Percentiles rank a stretch among this genome's conserved stretches.
Evolutionary conservation across 2,797 vertebrate species (phyloP).

Genomic region (Thalassophryne amazonica): DNA sequence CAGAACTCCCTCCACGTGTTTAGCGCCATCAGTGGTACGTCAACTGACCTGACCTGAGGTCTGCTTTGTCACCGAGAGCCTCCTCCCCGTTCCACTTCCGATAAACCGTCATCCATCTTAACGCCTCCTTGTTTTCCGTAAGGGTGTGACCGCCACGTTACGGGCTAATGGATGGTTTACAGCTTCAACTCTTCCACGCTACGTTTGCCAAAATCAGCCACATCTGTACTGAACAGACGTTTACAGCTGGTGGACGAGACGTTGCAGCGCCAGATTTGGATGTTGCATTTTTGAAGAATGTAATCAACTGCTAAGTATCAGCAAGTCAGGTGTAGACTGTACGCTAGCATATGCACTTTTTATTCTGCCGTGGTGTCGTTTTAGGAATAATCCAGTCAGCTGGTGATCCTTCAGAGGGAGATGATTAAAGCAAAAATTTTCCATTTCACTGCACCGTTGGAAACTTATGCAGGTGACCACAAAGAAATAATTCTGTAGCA

Average conservation of each 20-base stretch:
- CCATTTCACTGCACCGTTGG: background rate
- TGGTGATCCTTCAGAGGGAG: background rate
- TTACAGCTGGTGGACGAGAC: background rate
- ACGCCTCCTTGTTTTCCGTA: no score
- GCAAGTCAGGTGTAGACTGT: slow-evolving; percentile 30
- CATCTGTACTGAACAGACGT: background rate
- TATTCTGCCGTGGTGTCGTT: background rate
- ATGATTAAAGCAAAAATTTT: background rate
- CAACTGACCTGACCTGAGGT: slow-evolving; percentile 79
- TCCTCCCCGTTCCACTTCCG: no score
- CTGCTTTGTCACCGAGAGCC: background rate
- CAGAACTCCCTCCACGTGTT: slow-evolving; percentile 94
- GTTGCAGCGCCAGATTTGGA: background rate
- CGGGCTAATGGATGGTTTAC: background rate
- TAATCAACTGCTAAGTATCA: slow-evolving; percentile 5
- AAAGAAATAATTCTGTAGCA: no score
- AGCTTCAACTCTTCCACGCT: background rate
- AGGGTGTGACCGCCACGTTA: background rate
- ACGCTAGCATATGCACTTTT: slow-evolving; percentile 33
- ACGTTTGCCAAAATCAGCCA: background rate
- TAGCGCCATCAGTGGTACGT: slow-evolving; percentile 91
- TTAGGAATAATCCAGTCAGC: slow-evolving; percentile 12
- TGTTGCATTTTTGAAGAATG: slow-evolving; percentile 47
- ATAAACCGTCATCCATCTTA: no score
- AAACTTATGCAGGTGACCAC: slow-evolving; percentile 47